A percentile compares a stretch with the other conserved stretches of the same genome.
phyloP scores from a whole-genome alignment of 2,888 invertebrate genomes.

The Digitonthophagus gazella region DNA sequence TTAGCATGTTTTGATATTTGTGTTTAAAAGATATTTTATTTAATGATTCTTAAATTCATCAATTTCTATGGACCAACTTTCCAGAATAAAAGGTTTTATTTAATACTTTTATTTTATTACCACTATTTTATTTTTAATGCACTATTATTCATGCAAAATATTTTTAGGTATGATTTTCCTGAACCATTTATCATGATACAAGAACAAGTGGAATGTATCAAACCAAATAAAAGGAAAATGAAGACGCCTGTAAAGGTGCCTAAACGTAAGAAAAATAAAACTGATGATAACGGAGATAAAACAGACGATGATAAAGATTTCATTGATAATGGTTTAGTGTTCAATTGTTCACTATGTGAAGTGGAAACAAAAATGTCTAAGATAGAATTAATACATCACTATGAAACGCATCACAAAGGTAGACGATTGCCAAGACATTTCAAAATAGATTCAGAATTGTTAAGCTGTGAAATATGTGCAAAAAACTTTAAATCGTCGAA shows the following conservation, averaged over 20 bases:
- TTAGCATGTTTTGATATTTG: no score
- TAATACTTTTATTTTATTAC: not conserved
- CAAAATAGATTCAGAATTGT: constrained; percentile 35
- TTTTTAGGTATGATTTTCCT: constrained; percentile 43
- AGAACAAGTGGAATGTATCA: constrained; percentile 30
- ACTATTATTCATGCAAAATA: not conserved
- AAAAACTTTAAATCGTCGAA: constrained; percentile 38
- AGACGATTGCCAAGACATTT: constrained; percentile 38
- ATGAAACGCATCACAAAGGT: constrained; percentile 37
- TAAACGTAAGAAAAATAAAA: not conserved
- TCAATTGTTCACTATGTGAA: constrained; percentile 24
- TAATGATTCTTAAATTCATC: no score
- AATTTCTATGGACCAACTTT: no score
- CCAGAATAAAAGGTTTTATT: no score
- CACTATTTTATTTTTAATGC: not conserved
- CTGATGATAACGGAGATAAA: constrained; percentile 20
- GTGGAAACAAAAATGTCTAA: constrained; percentile 10
- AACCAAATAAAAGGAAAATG: constrained; percentile 18
- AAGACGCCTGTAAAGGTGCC: constrained; percentile 11
- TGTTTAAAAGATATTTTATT: no score
- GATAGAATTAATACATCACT: constrained; percentile 23
- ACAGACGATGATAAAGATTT: constrained; percentile 14
- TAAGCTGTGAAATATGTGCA: constrained; percentile 46
- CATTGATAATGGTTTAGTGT: constrained; percentile 13
- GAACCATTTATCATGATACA: constrained; percentile 45